Evolutionary conservation across 2,888 invertebrate genomes (phyloP), one percentile per base, ranked within the genome.

Genomic region (Brenthis hecate): DNA sequence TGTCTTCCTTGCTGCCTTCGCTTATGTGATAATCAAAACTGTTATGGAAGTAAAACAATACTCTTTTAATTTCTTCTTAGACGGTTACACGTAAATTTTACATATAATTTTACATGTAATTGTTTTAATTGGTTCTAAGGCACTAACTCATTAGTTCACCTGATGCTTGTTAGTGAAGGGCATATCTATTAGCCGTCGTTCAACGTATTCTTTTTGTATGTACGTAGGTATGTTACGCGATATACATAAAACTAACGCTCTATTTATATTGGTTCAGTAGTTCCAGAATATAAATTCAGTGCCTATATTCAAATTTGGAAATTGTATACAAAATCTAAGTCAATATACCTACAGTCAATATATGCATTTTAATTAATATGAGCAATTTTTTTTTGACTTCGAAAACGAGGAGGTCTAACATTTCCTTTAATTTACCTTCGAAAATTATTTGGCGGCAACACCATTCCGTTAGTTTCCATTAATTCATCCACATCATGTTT

Each of bases 21-120:
- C 90, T 87, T 56, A 94, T 90, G 78, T 94, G 94, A 88, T 93
- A 95, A 68, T 91, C 88, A 81, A 89, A 94, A 69, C 94, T 94
- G 80, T 3, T 73, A 53, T 53, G 16, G 14, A 14, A n/a, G 11
- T 1, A 43, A 11, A 8, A 43, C 36, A 43, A 43, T 8, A 36
- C 11, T 11, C 11, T 43, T 43, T 43, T 8, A 43, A 43, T 8
- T 43, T 43, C 1, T 43, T 43, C 11, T 43, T 11, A 43, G 11
- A 43, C 36, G 36, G 36, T 43, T 28, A 28, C 4, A 23, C 4
- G 28, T 4, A 28, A 28, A 28, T 28, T 4, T 28, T 28, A 28
- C 4, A 28, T 28, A 4, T 4, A 28, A 28, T 28, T 28, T 28
- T 28, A 5, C 4, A 28, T 28, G 28, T 28, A 54, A 54, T 23